Evolutionary conservation across 1,140 invertebrate genomes (phyloP).

Genomic region (Palaemon carinicauda): DNA sequence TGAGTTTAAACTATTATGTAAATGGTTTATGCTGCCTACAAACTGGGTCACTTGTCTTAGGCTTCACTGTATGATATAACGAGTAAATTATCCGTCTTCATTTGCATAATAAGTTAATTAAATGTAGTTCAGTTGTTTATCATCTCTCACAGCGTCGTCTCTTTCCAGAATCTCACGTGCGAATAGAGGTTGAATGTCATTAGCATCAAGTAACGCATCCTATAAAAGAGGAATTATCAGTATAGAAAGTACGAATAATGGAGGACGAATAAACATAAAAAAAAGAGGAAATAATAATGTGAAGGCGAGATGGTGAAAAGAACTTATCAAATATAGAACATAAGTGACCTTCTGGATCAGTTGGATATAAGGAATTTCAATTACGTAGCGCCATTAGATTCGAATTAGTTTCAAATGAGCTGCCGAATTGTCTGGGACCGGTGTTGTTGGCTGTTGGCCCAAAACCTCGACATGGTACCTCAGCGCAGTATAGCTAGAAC

Average conservation of each 20-base stretch:
- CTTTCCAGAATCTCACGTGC: too few relatives aligned
- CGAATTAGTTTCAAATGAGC: constrained; percentile 28
- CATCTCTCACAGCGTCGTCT: not conserved
- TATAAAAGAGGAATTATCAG: too few relatives aligned
- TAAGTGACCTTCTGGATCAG: not conserved
- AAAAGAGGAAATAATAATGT: not conserved
- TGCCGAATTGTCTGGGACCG: not conserved
- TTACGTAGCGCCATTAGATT: not conserved
- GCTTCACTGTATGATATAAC: not conserved
- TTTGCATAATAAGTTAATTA: constrained; percentile 47
- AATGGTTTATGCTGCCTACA: not conserved
- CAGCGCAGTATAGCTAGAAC: not conserved
- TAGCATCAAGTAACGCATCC: too few relatives aligned
- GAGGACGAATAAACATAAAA: not conserved
- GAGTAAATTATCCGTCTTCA: constrained; percentile 34
- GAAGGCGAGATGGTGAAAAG: not conserved
- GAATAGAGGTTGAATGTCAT: too few relatives aligned
- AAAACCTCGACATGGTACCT: not conserved
- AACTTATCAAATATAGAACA: not conserved
- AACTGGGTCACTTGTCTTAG: too few relatives aligned
- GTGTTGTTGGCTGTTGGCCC: not conserved
- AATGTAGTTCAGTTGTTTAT: constrained; percentile 38
- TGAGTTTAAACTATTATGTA: not conserved
- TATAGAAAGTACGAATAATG: too few relatives aligned
- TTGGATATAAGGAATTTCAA: constrained; percentile 18